These are phyloP conservation scores for Apis florea DNA, from an alignment of 1,140 invertebrate genomes.

Conservation along the genomic window DNA sequence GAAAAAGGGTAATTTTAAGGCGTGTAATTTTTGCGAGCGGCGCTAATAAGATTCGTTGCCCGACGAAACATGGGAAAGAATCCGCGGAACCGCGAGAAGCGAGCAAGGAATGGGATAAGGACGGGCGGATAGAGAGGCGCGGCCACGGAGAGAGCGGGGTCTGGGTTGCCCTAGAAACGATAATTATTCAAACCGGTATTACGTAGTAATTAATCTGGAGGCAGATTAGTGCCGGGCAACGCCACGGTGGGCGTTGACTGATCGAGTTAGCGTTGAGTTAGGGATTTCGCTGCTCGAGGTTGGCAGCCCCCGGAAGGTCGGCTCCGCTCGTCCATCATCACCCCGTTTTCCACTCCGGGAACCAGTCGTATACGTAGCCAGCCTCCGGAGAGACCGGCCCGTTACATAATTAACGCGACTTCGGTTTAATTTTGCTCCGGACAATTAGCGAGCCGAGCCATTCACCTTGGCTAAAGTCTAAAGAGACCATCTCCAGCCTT, in stretches of 20 bases:
- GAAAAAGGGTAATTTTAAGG: too few species aligned
- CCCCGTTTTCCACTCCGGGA: constrained; percentile 55
- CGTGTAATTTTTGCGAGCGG: background rate
- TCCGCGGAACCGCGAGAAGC: constrained; percentile 26
- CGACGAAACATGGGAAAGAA: constrained; percentile 1
- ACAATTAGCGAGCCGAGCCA: constrained; percentile 71
- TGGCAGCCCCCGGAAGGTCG: constrained; percentile 75
- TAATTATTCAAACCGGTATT: constrained; percentile 76
- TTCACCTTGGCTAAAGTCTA: constrained; percentile 35
- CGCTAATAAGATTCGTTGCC: background rate
- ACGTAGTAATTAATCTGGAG: constrained; percentile 78
- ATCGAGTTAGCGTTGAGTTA: constrained; percentile 79
- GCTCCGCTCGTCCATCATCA: constrained; percentile 78
- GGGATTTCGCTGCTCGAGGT: constrained; percentile 75
- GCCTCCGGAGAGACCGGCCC: constrained; percentile 56
- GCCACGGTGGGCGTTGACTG: constrained; percentile 75
- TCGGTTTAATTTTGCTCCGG: constrained; percentile 79
- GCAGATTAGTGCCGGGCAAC: constrained; percentile 74
- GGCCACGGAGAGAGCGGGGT: constrained; percentile 32
- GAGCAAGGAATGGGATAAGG: constrained; percentile 14
- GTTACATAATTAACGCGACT: constrained; percentile 80
- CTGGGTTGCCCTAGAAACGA: constrained; percentile 67
- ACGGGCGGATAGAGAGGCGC: constrained; percentile 31
- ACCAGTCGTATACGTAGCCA: constrained; percentile 25
- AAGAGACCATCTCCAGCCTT: constrained; percentile 8